phyloP scores from a whole-genome alignment of 2,113 vertebrate genomes.

The Lampris incognitus region DNA sequence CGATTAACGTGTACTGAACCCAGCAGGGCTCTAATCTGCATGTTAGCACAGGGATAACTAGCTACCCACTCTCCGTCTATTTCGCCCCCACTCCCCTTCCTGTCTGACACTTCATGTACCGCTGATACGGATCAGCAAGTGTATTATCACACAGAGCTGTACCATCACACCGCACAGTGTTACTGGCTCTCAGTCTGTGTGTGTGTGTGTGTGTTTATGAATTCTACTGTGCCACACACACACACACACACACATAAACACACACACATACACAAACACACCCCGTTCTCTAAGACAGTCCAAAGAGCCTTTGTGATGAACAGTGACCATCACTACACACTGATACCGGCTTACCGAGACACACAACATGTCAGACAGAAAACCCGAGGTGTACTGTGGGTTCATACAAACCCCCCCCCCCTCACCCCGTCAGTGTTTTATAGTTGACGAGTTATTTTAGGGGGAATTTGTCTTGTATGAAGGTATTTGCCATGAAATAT shows the following conservation, averaged over 20 bases:
- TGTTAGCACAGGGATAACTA: slow-evolving; percentile 70
- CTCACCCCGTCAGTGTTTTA: slow-evolving; percentile 32
- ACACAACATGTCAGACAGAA: background rate
- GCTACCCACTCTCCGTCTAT: slow-evolving; percentile 56
- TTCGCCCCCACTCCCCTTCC: slow-evolving; percentile 49
- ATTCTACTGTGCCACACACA: too few species aligned
- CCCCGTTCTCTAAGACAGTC: slow-evolving; percentile 6
- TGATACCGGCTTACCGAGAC: background rate
- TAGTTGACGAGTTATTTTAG: slow-evolving; percentile 62
- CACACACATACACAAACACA: too few species aligned
- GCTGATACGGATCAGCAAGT: slow-evolving; percentile 70
- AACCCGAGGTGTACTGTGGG: slow-evolving; percentile 24
- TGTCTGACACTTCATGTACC: slow-evolving; percentile 65
- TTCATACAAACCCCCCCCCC: slow-evolving; percentile 11
- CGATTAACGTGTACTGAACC: slow-evolving; percentile 68
- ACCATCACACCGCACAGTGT: slow-evolving; percentile 47
- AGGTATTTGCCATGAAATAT: slow-evolving; percentile 65
- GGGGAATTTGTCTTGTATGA: slow-evolving; percentile 52
- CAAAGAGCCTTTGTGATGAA: slow-evolving; percentile 21
- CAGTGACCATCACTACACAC: background rate
- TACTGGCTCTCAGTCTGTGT: slow-evolving; percentile 20
- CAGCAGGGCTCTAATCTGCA: slow-evolving; percentile 71
- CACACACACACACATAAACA: too few species aligned
- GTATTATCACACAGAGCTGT: slow-evolving; percentile 56
- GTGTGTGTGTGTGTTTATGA: slow-evolving; percentile 7